phyloP scores from a whole-genome alignment of 2,888 invertebrate species.

The Barypeithes pellucidus region DNA sequence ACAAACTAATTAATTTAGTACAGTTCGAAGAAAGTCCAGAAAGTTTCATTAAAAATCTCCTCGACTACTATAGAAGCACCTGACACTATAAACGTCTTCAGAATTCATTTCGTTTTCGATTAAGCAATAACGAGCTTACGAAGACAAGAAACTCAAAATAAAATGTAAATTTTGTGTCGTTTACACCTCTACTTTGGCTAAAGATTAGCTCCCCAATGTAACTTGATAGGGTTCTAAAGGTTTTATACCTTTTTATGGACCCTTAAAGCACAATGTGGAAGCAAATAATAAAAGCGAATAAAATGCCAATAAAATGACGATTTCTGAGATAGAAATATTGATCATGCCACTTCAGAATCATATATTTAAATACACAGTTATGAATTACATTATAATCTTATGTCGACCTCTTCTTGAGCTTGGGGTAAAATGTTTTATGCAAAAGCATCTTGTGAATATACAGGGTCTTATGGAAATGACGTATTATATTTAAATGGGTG shows the following conservation, averaged over 20 bases:
- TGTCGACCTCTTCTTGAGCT: no score
- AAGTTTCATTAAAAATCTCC: not conserved
- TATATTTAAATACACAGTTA: no score
- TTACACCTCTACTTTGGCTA: constrained; percentile 31
- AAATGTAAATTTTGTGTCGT: constrained; percentile 41
- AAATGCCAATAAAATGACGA: not conserved
- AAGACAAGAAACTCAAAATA: constrained; percentile 33
- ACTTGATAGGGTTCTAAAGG: constrained; percentile 1
- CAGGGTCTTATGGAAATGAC: no score
- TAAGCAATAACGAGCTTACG: constrained; percentile 37
- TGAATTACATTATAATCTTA: no score
- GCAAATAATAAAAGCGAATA: no score
- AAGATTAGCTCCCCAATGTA: constrained; percentile 7
- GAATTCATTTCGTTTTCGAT: constrained; percentile 37
- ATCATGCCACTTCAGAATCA: not conserved
- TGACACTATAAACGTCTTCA: not conserved
- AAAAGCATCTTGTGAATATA: no score
- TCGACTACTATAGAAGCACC: constrained; percentile 11
- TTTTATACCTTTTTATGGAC: constrained; percentile 15
- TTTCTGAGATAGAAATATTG: not conserved
- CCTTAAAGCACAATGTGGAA: not conserved
- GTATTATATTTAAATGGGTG: no score
- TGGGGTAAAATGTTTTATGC: no score
- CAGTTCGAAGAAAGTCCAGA: no score
- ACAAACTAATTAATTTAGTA: no score